Percentiles rank a stretch among this genome's conserved stretches.
phyloP scores from a whole-genome alignment of 2,797 vertebrate genomes.

The Apodemus agrarius region DNA sequence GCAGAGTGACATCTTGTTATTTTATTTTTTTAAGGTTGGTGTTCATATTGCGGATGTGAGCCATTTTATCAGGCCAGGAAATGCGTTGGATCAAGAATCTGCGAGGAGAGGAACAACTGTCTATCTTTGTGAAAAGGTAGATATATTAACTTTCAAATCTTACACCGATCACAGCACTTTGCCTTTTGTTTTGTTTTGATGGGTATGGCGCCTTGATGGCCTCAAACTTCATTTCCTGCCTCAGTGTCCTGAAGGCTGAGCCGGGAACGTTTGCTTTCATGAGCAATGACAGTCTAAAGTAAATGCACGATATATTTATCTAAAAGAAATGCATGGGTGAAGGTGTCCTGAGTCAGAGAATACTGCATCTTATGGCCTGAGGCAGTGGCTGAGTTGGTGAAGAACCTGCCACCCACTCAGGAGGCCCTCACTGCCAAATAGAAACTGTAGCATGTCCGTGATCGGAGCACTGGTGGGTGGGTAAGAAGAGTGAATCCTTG shows the following conservation, averaged over 20 bases:
- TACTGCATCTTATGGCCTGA: neutral
- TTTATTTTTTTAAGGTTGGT: slow-evolving; percentile 90
- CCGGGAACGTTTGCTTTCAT: neutral
- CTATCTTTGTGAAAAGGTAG: slow-evolving; percentile 98
- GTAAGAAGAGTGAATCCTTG: neutral
- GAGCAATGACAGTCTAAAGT: neutral
- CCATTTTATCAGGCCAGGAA: slow-evolving; percentile 98
- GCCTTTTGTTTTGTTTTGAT: neutral
- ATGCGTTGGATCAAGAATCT: slow-evolving; percentile 96
- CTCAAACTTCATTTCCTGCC: neutral
- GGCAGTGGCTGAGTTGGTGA: neutral
- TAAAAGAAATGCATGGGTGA: neutral
- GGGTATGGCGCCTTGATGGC: neutral
- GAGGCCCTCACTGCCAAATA: neutral
- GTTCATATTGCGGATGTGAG: slow-evolving; percentile 99
- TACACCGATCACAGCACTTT: neutral
- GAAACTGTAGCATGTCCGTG: no score
- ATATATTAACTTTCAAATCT: slow-evolving; percentile 28
- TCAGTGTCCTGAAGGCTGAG: neutral
- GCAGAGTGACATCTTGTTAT: neutral
- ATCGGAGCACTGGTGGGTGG: neutral
- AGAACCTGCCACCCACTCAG: neutral
- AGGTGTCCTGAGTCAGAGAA: slow-evolving; percentile 40
- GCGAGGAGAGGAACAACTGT: slow-evolving; percentile 97
- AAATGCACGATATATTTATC: neutral